These are phyloP conservation scores for Plotosus lineatus DNA, from an alignment of 2,113 vertebrate species.

Conservation along the genomic window DNA sequence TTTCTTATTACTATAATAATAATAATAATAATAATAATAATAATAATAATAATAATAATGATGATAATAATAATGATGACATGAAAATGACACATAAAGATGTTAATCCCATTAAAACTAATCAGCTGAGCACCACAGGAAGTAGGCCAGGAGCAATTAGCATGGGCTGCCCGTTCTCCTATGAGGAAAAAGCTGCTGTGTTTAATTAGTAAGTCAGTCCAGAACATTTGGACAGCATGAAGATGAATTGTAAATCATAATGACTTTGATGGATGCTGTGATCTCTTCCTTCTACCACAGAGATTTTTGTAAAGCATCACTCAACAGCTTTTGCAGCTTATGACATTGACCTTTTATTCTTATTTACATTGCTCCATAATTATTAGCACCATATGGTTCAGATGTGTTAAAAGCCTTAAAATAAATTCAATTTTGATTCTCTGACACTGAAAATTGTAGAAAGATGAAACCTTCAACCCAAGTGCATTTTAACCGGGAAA, in stretches of 20 bases:
- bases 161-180: conserved; percentile 22
- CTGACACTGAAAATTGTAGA: too few species aligned
- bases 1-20: neutral
- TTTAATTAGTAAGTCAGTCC: conserved; percentile 43
- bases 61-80: neutral
- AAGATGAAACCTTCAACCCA: too few species aligned
- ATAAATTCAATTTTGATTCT: too few species aligned
- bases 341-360: neutral
- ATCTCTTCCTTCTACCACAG: conserved; percentile 19
- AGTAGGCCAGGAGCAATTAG: conserved; percentile 17
- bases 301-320: neutral
- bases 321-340: neutral
- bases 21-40: neutral
- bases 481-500: too few species aligned
- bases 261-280: conserved; percentile 35
- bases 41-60: neutral
- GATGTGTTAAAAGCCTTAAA: too few species aligned
- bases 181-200: conserved; percentile 13
- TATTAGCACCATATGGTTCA: too few species aligned
- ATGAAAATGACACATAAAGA: neutral
- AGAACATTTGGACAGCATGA: conserved; percentile 19
- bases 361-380: too few species aligned
- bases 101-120: neutral
- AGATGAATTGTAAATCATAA: conserved; percentile 30
- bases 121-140: neutral